Percentiles rank a stretch among this genome's conserved stretches.
These are phyloP conservation scores for Sphaerodactylus townsendi DNA, from an alignment of 2,113 vertebrate genomes.

Conservation along the genomic window DNA sequence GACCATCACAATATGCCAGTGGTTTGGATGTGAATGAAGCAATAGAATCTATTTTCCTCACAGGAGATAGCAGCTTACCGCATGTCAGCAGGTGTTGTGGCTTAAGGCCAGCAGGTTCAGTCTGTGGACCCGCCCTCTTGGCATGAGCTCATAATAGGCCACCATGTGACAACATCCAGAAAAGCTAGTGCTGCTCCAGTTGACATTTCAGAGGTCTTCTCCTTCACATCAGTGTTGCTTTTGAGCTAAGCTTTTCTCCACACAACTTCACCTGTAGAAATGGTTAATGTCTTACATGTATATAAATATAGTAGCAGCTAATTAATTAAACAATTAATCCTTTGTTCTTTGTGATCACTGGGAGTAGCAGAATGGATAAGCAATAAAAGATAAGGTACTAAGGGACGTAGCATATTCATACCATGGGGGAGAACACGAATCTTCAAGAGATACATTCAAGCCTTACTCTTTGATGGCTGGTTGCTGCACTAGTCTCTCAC, in stretches of 20 bases:
- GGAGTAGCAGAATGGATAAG: neutral
- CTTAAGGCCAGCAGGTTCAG: constrained; percentile 28
- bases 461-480: neutral
- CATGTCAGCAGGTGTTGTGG: neutral
- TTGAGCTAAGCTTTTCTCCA: neutral
- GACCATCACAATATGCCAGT: neutral
- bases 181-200: neutral
- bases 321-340: neutral
- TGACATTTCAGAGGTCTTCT: neutral
- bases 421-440: neutral
- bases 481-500: neutral
- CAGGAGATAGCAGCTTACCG: neutral
- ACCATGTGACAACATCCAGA: neutral
- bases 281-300: neutral
- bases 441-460: neutral
- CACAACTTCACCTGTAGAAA: no score
- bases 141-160: neutral
- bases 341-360: neutral
- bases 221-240: neutral
- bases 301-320: neutral
- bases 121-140: constrained; percentile 26
- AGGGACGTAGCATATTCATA: neutral
- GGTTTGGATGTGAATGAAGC: neutral
- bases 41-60: neutral
- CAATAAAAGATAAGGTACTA: neutral